These are phyloP conservation scores for Macrophya annulata DNA, from an alignment of 2,888 invertebrate genomes.

Conservation along the genomic window DNA sequence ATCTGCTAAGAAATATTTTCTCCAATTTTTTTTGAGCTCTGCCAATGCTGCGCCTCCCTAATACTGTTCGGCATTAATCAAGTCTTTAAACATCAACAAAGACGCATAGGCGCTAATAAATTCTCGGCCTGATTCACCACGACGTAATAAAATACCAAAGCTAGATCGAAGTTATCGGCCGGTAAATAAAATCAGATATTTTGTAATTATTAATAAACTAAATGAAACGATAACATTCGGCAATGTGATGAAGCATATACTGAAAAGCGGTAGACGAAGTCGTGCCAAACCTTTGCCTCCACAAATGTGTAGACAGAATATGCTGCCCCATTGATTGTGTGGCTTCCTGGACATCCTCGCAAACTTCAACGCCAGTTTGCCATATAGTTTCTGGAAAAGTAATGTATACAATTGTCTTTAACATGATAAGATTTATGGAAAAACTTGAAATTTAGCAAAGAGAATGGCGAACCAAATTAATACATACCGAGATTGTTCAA, in stretches of 20 bases:
- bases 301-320: constrained; percentile 78
- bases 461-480: constrained; percentile 22
- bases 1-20: neutral
- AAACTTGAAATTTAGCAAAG: too few relatives aligned
- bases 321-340: constrained; percentile 74
- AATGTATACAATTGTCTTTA: neutral
- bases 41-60: neutral
- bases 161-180: neutral
- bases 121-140: neutral
- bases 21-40: neutral
- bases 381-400: constrained; percentile 83
- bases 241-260: constrained; percentile 78
- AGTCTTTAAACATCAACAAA: constrained; percentile 40
- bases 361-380: constrained; percentile 84
- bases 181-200: neutral
- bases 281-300: constrained; percentile 79
- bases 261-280: constrained; percentile 76
- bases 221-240: constrained; percentile 76
- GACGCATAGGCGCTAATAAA: constrained; percentile 12
- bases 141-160: neutral
- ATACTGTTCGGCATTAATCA: constrained; percentile 12
- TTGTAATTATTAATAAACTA: constrained; percentile 60
- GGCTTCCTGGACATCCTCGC: constrained; percentile 81
- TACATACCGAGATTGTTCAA: constrained; percentile 78
- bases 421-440: too few relatives aligned